Evolutionary conservation across 2,888 invertebrate genomes (phyloP), one percentile per base, ranked within the genome.

Genomic region (Acleris emargana): DNA sequence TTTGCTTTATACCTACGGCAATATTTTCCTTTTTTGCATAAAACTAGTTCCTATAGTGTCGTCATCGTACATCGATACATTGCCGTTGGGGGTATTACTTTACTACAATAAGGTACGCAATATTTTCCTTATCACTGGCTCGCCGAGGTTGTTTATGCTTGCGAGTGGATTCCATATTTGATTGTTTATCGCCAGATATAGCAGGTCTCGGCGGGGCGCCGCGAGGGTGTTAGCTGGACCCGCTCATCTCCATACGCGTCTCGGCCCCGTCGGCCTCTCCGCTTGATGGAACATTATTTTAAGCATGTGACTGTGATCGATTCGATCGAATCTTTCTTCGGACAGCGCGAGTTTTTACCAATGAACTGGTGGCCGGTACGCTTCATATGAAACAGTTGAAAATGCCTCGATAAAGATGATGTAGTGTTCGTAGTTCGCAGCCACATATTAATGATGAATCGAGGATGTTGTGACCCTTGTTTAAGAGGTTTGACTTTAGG

Each of bases 291-390:
- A 81, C 81, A 86, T 89, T 86, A 87, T 89, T 88, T 89, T 84
- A 84, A 81, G 86, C 80, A 83, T 87, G 82, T 87, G 91, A 91
- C 90, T 87, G 87, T 90, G 91, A 92, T 92, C 82, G 91, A 91
- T 91, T 86, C 78, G 85, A 87, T 89, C 80, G 81, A 81, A 86
- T 88, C 87, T 86, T 75, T 82, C 81, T 83, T 83, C 74, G 72
- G 89, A 91, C 89, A 85, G 83, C 78, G 76, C 76, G 74, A 80
- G 82, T 84, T 86, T 86, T 84, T 84, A 83, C 82, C 80, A 77
- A 77, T 75, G 73, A 64, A 59, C 66, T 52, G 60, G 57, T 61
- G 61, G 38, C 55, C 55, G 52, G 45, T 61, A 66, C 51, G 60
- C 52, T 64, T 58, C 63, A 57, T 57, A 49, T 61, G 58, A 52